These are phyloP conservation scores for Spodoptera exigua DNA, from an alignment of 2,888 invertebrate species.

Conservation along the genomic window DNA sequence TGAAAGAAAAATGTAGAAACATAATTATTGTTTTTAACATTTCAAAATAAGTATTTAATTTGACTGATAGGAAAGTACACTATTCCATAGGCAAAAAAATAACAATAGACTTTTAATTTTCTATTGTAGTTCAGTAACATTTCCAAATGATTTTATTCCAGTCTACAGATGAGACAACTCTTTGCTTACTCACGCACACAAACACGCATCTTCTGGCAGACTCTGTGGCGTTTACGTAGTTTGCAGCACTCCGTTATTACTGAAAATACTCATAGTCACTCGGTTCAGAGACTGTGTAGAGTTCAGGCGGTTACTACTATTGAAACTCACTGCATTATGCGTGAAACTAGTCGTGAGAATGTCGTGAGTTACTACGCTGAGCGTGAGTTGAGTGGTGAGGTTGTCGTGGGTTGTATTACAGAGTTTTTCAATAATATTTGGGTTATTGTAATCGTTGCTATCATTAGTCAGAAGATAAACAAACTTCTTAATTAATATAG, in stretches of 20 bases:
- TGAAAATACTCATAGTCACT: conserved; percentile 77
- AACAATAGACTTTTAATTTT: too few relatives aligned
- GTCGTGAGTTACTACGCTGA: conserved; percentile 1
- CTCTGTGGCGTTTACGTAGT: conserved; percentile 86
- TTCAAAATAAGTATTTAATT: too few relatives aligned
- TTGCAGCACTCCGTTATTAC: conserved; percentile 76
- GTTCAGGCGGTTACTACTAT: conserved; percentile 27
- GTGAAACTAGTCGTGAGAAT: neutral
- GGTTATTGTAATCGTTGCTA: too few relatives aligned
- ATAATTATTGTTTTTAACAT: too few relatives aligned
- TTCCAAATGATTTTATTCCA: conserved; percentile 17
- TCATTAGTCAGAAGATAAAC: too few relatives aligned
- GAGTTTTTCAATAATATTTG: too few relatives aligned
- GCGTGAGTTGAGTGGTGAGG: neutral
- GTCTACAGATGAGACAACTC: conserved; percentile 53
- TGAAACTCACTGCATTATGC: conserved; percentile 4
- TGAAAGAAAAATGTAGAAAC: too few relatives aligned
- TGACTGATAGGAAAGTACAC: too few relatives aligned
- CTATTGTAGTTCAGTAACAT: neutral
- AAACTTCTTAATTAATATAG: too few relatives aligned
- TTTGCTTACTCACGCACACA: conserved; percentile 71
- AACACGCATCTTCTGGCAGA: conserved; percentile 78
- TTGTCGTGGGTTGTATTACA: neutral
- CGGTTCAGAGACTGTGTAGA: conserved; percentile 40
- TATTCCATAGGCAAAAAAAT: too few relatives aligned